A percentile compares a stretch with the other conserved stretches of the same genome.
Evolutionary conservation across 2,113 vertebrate genomes (phyloP).

Genomic region (Peromyscus polionotus): DNA sequence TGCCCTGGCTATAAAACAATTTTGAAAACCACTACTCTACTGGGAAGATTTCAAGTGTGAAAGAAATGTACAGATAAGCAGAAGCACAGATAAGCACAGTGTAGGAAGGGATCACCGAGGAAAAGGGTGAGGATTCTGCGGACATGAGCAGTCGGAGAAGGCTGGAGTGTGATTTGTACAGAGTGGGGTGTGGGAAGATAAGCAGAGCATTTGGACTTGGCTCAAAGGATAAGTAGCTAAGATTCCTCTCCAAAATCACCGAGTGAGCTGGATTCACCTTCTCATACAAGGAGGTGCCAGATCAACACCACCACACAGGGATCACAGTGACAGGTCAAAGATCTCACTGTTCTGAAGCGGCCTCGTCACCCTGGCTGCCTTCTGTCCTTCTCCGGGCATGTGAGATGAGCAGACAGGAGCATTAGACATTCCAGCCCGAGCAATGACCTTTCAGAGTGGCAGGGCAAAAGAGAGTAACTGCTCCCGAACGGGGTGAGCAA

Average conservation of each 20-base stretch:
- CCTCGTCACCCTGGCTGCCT: neutral
- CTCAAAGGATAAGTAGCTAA: neutral
- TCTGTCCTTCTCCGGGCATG: neutral
- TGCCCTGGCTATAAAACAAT: neutral
- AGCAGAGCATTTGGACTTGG: neutral
- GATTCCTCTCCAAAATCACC: neutral
- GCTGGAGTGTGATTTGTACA: too few species aligned
- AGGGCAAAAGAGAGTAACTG: neutral
- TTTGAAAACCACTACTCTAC: neutral
- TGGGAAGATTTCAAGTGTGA: slow-evolving; percentile 6
- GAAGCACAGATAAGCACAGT: neutral
- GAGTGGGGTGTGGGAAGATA: neutral
- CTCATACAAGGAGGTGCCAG: neutral
- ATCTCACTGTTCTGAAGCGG: neutral
- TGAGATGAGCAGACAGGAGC: fast-evolving
- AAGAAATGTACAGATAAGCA: neutral
- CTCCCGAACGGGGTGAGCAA: neutral
- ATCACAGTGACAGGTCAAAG: neutral
- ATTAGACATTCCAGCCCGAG: neutral
- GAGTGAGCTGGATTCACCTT: neutral
- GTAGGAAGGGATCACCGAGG: neutral
- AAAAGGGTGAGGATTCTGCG: neutral
- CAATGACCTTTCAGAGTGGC: neutral
- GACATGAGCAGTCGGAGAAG: neutral
- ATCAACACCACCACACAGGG: too few species aligned